These are phyloP conservation scores for Patella ulyssiponensis DNA, from an alignment of 2,888 invertebrate species.

Conservation along the genomic window DNA sequence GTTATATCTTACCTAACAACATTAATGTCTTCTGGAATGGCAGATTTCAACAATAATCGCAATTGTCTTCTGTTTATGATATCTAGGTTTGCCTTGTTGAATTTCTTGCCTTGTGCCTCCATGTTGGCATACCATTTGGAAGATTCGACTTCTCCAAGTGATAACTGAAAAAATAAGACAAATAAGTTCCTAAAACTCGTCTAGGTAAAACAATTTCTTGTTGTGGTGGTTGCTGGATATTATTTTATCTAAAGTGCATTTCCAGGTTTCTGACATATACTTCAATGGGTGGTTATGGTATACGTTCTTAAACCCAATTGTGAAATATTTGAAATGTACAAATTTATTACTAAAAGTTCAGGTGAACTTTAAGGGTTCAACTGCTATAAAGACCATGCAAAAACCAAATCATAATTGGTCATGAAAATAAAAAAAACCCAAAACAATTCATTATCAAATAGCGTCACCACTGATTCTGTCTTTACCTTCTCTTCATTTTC, in stretches of 20 bases:
- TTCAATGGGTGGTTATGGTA: too few species aligned
- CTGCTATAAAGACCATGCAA: too few species aligned
- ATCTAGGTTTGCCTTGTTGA: not conserved
- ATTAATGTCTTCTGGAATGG: constrained; percentile 27
- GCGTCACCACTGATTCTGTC: too few species aligned
- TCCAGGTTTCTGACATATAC: too few species aligned
- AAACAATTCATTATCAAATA: too few species aligned
- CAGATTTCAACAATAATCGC: constrained; percentile 34
- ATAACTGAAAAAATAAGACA: constrained; percentile 1
- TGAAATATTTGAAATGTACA: not conserved
- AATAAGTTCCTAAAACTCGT: constrained; percentile 2
- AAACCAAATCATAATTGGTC: too few species aligned
- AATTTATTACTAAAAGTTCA: not conserved
- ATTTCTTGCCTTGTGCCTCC: not conserved
- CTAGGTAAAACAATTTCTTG: not conserved
- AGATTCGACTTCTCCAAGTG: not conserved
- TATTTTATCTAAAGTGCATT: too few species aligned
- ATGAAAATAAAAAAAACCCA: too few species aligned
- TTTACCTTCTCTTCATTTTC: constrained; percentile 55
- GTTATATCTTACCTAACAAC: constrained; percentile 16
- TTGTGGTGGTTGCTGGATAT: too few species aligned
- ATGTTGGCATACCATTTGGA: constrained; percentile 5
- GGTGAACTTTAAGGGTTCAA: too few species aligned
- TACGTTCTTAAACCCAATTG: too few species aligned
- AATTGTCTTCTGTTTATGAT: constrained; percentile 30